Evolutionary conservation across 2,888 invertebrate species (phyloP), one percentile per base, ranked within the genome.

Genomic region (Neoscelio sp.): DNA sequence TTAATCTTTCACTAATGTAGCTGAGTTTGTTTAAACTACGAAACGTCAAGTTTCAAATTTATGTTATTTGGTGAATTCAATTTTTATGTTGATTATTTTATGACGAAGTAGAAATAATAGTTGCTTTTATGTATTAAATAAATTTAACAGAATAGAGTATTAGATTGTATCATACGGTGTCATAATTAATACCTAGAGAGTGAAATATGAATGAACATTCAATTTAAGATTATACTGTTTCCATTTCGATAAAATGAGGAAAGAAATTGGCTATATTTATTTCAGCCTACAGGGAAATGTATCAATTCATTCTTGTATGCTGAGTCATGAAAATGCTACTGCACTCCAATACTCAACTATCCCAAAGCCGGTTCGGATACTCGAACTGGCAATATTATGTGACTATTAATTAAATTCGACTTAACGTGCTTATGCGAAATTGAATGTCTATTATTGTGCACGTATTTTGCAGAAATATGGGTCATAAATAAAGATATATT

Each of bases 1-100:
- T 70, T 64, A 77, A 70, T 70, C 40, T 50, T 42, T 64, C 58
- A 50, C 76, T 77, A 77, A 77, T 77, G 70, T 64, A 68, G 26
- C 52, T 50, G 26, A 23, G 30, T 6, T 74, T 40, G 65, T 67
- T 54, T 68, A 68, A 68, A 67, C 62, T 33, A 67, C 23, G 6
- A 74, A 60, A 48, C 62, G 10, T 6, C 4, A 12, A 62, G 17
- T 20, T 38, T 18, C 28, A 42, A 18, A 70, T 77, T 64, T 64
- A 76, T 68, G 60, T 40, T 50, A 50, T 50, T 23, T 23, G 42
- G 56, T 52, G 54, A 76, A 68, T 76, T 76, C 68, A 68, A 62
- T 33, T 35, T 64, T 68, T 68, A 76, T 62, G 56, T 54, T 68
- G 68, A 76, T 52, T 54, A 56, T 64, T 76, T 76, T 76, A 76